Conservation (phyloP, 2,888 invertebrate species). For the Athripsodes cinereus region DNA sequence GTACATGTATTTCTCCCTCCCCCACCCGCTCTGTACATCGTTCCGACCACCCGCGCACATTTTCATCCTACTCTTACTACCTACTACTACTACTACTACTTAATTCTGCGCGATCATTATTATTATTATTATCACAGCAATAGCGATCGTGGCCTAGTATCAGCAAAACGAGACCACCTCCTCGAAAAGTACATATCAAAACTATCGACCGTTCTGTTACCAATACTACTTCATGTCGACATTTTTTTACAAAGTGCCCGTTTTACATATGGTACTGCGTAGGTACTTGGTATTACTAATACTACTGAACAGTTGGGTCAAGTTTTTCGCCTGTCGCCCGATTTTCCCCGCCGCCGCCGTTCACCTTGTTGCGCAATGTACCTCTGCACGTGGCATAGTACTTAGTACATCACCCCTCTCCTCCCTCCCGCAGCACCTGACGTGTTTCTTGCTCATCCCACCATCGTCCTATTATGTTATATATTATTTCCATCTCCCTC, state of each 20-base stretch:
- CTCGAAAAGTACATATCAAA: background rate
- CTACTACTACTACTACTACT: background rate
- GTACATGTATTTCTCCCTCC: background rate
- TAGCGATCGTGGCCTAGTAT: background rate
- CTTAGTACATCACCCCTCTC: constrained; percentile 30
- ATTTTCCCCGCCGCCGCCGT: constrained; percentile 8
- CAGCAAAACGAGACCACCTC: background rate
- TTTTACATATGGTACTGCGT: background rate
- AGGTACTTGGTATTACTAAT: background rate
- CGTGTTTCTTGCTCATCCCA: background rate
- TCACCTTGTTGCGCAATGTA: constrained; percentile 15
- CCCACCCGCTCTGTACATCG: background rate
- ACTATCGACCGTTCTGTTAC: background rate
- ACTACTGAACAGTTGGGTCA: background rate
- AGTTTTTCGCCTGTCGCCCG: constrained; percentile 12
- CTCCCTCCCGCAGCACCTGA: constrained; percentile 28
- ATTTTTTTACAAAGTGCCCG: background rate
- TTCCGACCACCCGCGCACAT: background rate
- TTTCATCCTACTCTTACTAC: background rate
- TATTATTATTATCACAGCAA: background rate
- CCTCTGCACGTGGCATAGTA: constrained; percentile 28
- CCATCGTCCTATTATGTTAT: too few relatives aligned
- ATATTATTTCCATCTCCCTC: background rate
- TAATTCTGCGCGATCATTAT: background rate
- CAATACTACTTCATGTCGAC: background rate